Base-by-base conservation (phyloP, 1,140 invertebrate species). In the Eupeodes corollae region DNA sequence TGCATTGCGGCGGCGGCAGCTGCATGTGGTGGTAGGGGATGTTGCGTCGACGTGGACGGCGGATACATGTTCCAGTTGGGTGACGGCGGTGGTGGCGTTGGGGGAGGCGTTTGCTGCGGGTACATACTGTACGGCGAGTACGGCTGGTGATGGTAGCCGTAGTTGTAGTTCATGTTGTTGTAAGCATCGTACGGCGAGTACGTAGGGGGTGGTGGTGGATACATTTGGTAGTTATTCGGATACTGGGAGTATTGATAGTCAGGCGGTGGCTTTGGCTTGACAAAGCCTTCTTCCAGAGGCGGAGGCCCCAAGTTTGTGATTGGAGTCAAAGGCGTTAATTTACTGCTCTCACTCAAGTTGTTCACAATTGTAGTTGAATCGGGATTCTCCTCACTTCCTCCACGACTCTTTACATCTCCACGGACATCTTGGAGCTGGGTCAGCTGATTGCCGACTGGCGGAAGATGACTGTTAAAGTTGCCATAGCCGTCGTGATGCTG, bases 51-150 rank as follows among this genome's bases (percentile, higher is more conserved):
- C 52, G 74, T 72, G 6, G 73, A 69, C 32, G 73, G 71, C 3
- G 75, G 75, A 52, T 78, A 78, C 39, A 77, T 56, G 51, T 76
- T 77, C 76, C 76, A 78, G 51, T 78, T 77, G 39, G 75, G 71
- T 26, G 75, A 74, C 26, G 72, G 72, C 6, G 63, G 56, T 9
- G 64, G 61, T 42, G 64, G 63, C 30, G 63, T 64, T 5, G 64
- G 61, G 3, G 63, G 62, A 3, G 62, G 76, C 6, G 75, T 73
- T 61, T 77, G 75, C 46, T 67, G 64, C 12, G 65, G 65, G 47
- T 68, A 68, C 65, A 68, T 67, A 42, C 62, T 54, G 21, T 68
- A 68, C 0, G 64, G 65, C 0, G 60, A 61, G 42, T 67, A 68
- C 8, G 65, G 57, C 54, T 68, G 64, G 21, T 62, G 61, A 42